Conservation (phyloP, 2,888 invertebrate species). For the Catocala sponsa region DNA sequence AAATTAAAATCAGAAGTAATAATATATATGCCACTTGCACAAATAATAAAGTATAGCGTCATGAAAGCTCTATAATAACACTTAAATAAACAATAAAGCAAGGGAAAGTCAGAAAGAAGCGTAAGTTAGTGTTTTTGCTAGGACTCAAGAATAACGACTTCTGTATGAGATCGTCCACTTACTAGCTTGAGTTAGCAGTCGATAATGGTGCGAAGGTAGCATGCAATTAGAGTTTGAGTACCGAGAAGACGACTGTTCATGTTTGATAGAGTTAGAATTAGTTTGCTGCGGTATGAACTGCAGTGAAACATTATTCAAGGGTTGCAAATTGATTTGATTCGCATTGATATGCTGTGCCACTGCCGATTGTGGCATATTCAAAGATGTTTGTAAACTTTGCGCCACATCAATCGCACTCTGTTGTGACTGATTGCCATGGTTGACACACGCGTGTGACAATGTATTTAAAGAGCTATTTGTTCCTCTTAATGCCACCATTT, state of each 20-base stretch:
- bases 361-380: slow-evolving; percentile 71
- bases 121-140: no score
- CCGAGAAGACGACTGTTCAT: slow-evolving; percentile 71
- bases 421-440: slow-evolving; percentile 72
- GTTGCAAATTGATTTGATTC: slow-evolving; percentile 71
- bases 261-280: slow-evolving; percentile 65
- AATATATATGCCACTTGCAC: slow-evolving; percentile 1
- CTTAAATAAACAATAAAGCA: not conserved
- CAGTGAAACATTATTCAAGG: slow-evolving; percentile 70
- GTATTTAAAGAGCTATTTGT: slow-evolving; percentile 72
- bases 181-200: slow-evolving; percentile 77
- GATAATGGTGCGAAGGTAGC: slow-evolving; percentile 75
- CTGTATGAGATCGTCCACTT: slow-evolving; percentile 57
- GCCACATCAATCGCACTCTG: slow-evolving; percentile 70
- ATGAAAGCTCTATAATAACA: not conserved
- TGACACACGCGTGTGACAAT: slow-evolving; percentile 70
- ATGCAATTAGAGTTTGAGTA: slow-evolving; percentile 73
- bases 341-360: slow-evolving; percentile 65
- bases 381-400: slow-evolving; percentile 74
- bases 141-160: no score
- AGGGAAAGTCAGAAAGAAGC: no score
- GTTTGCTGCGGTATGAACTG: slow-evolving; percentile 68
- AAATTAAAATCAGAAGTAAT: not conserved
- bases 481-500: slow-evolving; percentile 83
- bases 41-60: not conserved